Conservation (phyloP, 2,113 vertebrate species). For the Corythoichthys haematopterus region DNA sequence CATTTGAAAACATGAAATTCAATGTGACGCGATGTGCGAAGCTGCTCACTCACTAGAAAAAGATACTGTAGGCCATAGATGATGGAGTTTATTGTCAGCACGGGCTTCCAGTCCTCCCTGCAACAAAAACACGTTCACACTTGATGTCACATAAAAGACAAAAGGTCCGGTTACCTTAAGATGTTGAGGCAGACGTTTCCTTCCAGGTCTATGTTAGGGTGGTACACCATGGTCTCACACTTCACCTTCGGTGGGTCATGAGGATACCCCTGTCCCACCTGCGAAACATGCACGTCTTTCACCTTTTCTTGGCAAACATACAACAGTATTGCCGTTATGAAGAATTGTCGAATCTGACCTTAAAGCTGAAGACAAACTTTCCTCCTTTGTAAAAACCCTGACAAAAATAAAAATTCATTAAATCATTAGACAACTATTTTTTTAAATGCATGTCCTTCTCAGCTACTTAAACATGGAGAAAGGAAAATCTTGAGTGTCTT, state of each 20-base stretch:
- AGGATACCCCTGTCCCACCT: constrained; percentile 96
- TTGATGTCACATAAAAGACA: not conserved
- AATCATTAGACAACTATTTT: constrained; percentile 1
- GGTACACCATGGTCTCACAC: constrained; percentile 97
- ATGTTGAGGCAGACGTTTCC: constrained; percentile 98
- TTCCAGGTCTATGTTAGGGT: constrained; percentile 97
- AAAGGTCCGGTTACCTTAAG: constrained; percentile 65
- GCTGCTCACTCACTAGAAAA: constrained; percentile 83
- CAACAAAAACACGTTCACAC: constrained; percentile 20
- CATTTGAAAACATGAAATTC: no score
- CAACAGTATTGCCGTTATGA: not conserved
- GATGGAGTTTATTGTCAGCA: constrained; percentile 96
- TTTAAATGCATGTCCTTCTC: no score
- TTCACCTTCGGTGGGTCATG: constrained; percentile 97
- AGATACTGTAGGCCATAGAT: constrained; percentile 98
- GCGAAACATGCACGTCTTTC: constrained; percentile 14
- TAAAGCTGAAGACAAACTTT: constrained; percentile 95
- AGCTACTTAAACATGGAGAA: no score
- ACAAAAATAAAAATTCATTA: constrained; percentile 4
- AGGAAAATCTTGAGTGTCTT: no score
- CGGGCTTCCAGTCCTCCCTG: constrained; percentile 98
- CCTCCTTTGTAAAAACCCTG: constrained; percentile 94
- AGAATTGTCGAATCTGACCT: constrained; percentile 74
- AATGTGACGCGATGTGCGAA: not conserved
- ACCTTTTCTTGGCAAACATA: not conserved